These are phyloP conservation scores for Liodrosophila aerea DNA, from an alignment of 2,888 invertebrate species.

Conservation along the genomic window DNA sequence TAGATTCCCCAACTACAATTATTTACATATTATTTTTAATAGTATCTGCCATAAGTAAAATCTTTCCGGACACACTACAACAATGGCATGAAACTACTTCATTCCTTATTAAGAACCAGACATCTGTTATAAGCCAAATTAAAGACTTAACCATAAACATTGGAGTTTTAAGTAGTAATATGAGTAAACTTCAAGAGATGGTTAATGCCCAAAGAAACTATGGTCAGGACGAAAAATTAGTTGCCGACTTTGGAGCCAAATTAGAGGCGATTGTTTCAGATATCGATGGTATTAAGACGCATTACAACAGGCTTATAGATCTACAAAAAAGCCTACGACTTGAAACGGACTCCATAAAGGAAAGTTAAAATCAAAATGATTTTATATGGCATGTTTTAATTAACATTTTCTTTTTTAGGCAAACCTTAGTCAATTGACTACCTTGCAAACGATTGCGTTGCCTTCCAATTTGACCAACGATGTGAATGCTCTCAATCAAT, in stretches of 20 bases:
- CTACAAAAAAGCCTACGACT: slow-evolving; percentile 68
- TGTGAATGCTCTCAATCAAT: slow-evolving; percentile 57
- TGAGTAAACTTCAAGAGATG: slow-evolving; percentile 71
- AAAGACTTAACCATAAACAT: slow-evolving; percentile 85
- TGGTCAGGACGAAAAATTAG: slow-evolving; percentile 80
- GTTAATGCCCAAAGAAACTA: slow-evolving; percentile 76
- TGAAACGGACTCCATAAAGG: slow-evolving; percentile 66
- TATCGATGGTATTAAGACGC: slow-evolving; percentile 79
- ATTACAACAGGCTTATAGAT: slow-evolving; percentile 74
- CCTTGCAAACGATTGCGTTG: slow-evolving; percentile 44
- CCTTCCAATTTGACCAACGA: slow-evolving; percentile 66
- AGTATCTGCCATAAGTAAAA: slow-evolving; percentile 88
- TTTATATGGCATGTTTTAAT: background rate
- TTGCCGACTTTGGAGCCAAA: slow-evolving; percentile 82
- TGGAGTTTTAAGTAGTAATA: slow-evolving; percentile 83
- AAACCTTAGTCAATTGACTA: slow-evolving; percentile 63
- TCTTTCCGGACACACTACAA: slow-evolving; percentile 88
- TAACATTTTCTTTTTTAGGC: slow-evolving; percentile 44
- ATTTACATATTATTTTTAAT: slow-evolving; percentile 24
- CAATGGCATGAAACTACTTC: slow-evolving; percentile 88
- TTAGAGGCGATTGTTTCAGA: slow-evolving; percentile 79
- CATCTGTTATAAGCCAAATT: slow-evolving; percentile 84
- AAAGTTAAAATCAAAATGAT: background rate
- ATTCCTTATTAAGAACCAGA: slow-evolving; percentile 87
- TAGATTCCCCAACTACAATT: slow-evolving; percentile 1